A percentile compares a stretch with the other conserved stretches of the same genome.
Evolutionary conservation across 2,113 vertebrate species (phyloP).

Genomic region (Microcebus jonahi): DNA sequence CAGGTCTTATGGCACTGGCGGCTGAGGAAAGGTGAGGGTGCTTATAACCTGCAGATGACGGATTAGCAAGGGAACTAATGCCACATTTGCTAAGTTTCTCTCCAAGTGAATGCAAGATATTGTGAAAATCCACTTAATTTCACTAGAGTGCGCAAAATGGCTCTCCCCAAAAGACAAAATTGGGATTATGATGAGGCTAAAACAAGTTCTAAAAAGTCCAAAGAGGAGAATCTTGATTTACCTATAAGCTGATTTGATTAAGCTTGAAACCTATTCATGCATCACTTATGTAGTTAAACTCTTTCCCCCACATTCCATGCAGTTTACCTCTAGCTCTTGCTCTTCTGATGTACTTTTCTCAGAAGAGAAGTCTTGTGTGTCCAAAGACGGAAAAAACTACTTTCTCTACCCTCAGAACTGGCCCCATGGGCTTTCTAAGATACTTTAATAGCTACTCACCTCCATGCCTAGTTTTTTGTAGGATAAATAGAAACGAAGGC

Average conservation of each 20-base stretch:
- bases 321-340: neutral
- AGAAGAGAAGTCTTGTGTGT: neutral
- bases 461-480: neutral
- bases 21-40: neutral
- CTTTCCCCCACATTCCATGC: neutral
- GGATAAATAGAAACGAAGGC: neutral
- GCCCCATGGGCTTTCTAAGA: neutral
- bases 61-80: neutral
- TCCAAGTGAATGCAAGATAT: neutral
- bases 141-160: neutral
- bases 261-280: neutral
- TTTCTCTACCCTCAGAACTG: neutral
- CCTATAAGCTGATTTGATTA: neutral
- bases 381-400: neutral
- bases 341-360: neutral
- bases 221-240: neutral
- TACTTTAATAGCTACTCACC: neutral
- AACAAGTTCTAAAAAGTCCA: neutral
- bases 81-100: neutral
- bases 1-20: neutral
- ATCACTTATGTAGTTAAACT: neutral
- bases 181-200: neutral
- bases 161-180: neutral
- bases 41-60: rapidly evolving
- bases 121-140: neutral